Percentiles rank a stretch among this genome's conserved stretches.
These are phyloP conservation scores for Oplegnathus fasciatus DNA, from an alignment of 2,113 vertebrate species.

Conservation along the genomic window DNA sequence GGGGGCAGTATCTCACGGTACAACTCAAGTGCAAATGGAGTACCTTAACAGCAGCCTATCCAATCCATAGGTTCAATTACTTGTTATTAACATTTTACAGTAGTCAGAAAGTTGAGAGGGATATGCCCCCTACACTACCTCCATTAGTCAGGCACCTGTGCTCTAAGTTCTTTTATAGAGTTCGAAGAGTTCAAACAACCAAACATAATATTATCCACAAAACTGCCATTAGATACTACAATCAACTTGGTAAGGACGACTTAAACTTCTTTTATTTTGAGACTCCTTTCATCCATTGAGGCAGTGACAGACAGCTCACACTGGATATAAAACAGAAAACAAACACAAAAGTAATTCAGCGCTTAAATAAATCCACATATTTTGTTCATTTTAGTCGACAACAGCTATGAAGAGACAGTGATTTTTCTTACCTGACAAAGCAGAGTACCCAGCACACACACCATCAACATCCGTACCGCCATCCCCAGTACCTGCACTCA, in stretches of 20 bases:
- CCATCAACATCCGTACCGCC: conserved; percentile 64
- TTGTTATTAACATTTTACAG: neutral
- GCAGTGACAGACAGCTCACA: neutral
- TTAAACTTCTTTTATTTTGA: neutral
- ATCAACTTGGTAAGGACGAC: neutral
- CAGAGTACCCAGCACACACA: conserved; percentile 64
- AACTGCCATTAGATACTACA: neutral
- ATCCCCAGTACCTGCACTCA: conserved; percentile 71
- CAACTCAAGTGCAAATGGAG: conserved; percentile 1
- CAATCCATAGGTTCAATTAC: neutral
- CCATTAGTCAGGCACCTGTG: neutral
- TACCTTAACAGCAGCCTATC: neutral
- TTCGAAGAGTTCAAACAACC: neutral
- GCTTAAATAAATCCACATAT: conserved; percentile 1
- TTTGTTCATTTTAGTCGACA: conserved; percentile 14
- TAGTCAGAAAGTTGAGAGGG: neutral
- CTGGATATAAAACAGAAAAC: neutral
- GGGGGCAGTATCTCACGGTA: neutral
- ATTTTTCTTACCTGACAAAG: conserved; percentile 79
- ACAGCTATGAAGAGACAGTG: neutral
- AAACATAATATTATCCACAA: neutral
- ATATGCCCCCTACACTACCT: neutral
- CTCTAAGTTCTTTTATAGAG: neutral
- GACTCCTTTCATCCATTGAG: neutral
- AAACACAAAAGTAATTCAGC: neutral